phyloP scores from a whole-genome alignment of 2,797 vertebrate species.

The Malurus leucopterus region DNA sequence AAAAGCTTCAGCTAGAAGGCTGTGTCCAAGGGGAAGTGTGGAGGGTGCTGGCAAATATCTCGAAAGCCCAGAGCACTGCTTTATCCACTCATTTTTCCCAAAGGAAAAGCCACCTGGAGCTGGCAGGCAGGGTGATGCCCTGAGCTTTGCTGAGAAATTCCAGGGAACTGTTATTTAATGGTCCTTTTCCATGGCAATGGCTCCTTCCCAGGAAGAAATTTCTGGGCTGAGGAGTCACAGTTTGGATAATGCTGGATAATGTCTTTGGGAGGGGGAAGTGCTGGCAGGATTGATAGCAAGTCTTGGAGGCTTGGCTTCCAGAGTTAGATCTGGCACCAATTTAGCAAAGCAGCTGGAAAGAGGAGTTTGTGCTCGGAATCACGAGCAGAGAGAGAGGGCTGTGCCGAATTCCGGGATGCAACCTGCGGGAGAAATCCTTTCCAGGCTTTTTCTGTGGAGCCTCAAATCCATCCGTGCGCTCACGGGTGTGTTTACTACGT shows the following conservation, averaged over 20 bases:
- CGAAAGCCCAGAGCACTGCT: accelerated
- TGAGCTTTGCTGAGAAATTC: background rate
- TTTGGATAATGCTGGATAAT: constrained; percentile 19
- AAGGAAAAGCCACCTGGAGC: background rate
- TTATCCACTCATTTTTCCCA: background rate
- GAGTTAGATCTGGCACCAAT: constrained; percentile 32
- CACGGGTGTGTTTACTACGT: accelerated
- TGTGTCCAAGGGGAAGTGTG: background rate
- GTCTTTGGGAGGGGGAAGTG: constrained; percentile 8
- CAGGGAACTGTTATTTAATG: background rate
- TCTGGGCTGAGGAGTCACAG: constrained; percentile 37
- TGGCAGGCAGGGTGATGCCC: background rate
- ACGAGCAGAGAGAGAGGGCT: background rate
- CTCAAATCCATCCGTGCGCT: accelerated
- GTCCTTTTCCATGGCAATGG: constrained; percentile 12
- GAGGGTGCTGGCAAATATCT: background rate
- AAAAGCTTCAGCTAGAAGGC: background rate
- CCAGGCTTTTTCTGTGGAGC: background rate
- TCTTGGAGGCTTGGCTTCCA: constrained; percentile 26
- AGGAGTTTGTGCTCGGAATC: constrained; percentile 39
- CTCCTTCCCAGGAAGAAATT: constrained; percentile 23
- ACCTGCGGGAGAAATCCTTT: background rate
- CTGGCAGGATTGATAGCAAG: constrained; percentile 5
- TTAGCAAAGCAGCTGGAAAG: constrained; percentile 54
- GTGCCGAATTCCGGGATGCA: background rate